phyloP scores from a whole-genome alignment of 2,888 invertebrate genomes.

The Lampropteryx suffumata region DNA sequence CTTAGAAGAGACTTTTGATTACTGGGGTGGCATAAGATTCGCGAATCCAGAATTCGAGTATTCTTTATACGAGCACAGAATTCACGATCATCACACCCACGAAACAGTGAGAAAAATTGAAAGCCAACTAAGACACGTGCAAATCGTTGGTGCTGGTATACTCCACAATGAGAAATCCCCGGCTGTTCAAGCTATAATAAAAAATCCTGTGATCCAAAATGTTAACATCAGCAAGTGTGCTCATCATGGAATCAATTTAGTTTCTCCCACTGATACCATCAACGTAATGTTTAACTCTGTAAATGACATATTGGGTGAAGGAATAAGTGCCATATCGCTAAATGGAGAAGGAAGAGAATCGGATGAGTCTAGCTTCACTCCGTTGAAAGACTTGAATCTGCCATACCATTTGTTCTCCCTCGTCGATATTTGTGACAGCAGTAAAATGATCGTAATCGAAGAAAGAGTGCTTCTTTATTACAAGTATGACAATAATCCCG shows the following conservation, averaged over 20 bases:
- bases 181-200: constrained; percentile 94
- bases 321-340: constrained; percentile 93
- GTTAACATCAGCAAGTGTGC: constrained; percentile 93
- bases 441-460: constrained; percentile 94
- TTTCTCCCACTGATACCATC: constrained; percentile 93
- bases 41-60: constrained; percentile 95
- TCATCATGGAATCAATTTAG: constrained; percentile 95
- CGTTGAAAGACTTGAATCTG: constrained; percentile 90
- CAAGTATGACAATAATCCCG: constrained; percentile 97
- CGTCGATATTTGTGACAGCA: constrained; percentile 97
- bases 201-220: constrained; percentile 91
- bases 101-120: constrained; percentile 86
- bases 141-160: constrained; percentile 96
- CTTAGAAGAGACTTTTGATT: constrained; percentile 85
- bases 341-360: constrained; percentile 96
- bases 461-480: constrained; percentile 96
- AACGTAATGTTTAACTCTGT: constrained; percentile 89
- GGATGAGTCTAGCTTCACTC: constrained; percentile 93
- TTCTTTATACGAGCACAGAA: constrained; percentile 89
- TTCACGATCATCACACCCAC: constrained; percentile 92
- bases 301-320: constrained; percentile 93
- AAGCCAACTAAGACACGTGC: constrained; percentile 90
- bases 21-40: constrained; percentile 99
- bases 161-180: constrained; percentile 97
- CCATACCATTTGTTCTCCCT: constrained; percentile 97